Percentiles rank a stretch among this genome's conserved stretches.
Evolutionary conservation across 2,797 vertebrate genomes (phyloP).

Genomic region (Phalanger gymnotis): DNA sequence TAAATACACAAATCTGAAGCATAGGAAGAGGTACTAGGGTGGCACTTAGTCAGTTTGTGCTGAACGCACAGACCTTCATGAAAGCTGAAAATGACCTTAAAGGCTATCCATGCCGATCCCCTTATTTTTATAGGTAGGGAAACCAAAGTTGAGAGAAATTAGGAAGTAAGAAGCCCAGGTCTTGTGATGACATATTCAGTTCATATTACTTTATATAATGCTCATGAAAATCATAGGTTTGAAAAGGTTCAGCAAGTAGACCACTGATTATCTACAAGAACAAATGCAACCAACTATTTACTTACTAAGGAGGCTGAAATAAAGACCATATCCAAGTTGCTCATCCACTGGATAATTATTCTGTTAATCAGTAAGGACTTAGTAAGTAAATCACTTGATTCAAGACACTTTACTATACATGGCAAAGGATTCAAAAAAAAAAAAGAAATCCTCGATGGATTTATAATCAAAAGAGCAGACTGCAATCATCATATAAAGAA

Average conservation of each 20-base stretch:
- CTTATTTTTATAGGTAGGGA: background rate
- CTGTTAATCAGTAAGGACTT: background rate
- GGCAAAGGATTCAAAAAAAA: background rate
- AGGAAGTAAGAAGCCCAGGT: too few species aligned
- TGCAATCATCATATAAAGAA: background rate
- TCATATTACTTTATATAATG: background rate
- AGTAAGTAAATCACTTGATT: background rate
- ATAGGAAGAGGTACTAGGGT: background rate
- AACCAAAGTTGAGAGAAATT: background rate
- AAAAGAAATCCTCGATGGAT: background rate
- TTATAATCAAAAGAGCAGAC: background rate
- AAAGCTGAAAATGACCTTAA: background rate
- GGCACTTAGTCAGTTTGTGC: background rate
- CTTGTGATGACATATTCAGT: background rate
- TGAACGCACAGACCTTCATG: background rate
- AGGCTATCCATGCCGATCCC: too few species aligned
- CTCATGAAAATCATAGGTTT: constrained; percentile 26
- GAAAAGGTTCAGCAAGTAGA: constrained; percentile 38
- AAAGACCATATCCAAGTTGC: background rate
- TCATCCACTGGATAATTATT: background rate
- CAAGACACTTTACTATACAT: background rate
- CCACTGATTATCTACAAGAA: constrained; percentile 53
- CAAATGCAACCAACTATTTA: constrained; percentile 4
- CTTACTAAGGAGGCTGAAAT: background rate
- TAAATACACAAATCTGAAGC: background rate